Evolutionary conservation across 2,113 vertebrate genomes (phyloP), one percentile per base, ranked within the genome.

Genomic region (Orycteropus afer): DNA sequence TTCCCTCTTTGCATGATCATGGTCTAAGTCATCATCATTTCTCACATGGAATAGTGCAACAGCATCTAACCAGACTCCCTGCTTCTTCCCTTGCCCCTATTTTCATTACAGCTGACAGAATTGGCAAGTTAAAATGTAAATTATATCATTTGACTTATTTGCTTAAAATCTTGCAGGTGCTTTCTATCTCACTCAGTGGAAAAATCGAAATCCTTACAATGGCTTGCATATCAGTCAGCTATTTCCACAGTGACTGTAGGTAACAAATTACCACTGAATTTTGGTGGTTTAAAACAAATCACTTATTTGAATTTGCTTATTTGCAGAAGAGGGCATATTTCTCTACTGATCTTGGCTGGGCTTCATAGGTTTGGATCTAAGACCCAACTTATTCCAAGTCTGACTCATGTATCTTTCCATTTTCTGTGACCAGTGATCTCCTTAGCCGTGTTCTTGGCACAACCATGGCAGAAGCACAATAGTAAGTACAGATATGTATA

Each of bases 281-380:
- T 76, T 76, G 47, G 15, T 89, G 47, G n/a, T 3, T 25, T 53
- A 40, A 74, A 81, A 63, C 14, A 87, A 45, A 14, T 42, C 23
- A 34, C 20, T 63, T 67, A 14, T 47, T 91, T 91, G 5, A 25
- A 49, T 76, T 11, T 92, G n/a, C 47, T 71, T 71, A 18, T 0
- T 12, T 37, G 1, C n/a, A 27, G 1, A 2, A 13, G 1, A 25
- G 11, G 37, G 3, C 47, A 2, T 13, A 42, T 65, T 42, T 80
- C 11, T 71, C 11, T 71, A 4, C 3, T 7, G n/a, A 42, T 86
- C 10, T 37, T 78, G 57, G 3, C 79, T 89, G 37, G 12, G 57
- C 17, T 59, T 49, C 20, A 59, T 40, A 42, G n/a, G 34, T 7
- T 79, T 71, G 23, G 3, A 32, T 25, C 5, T 3, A 71, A 27